Conservation (phyloP, 2,888 invertebrate genomes). For the Cheilosia vulpina region DNA sequence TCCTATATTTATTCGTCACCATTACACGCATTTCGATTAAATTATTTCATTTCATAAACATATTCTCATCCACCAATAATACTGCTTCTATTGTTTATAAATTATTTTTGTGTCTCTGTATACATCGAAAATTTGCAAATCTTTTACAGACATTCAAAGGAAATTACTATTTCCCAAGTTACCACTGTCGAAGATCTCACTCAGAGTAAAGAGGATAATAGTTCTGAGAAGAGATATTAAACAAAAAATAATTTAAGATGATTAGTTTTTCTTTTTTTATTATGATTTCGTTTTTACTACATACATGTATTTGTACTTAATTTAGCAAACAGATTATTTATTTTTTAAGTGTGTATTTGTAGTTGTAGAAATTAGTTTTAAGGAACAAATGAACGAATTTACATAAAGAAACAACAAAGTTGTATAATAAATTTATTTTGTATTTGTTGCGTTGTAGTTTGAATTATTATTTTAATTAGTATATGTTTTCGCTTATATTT, state of each 20-base stretch:
- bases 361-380: conserved; percentile 47
- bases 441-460: conserved; percentile 68
- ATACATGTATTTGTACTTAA: conserved; percentile 36
- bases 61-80: conserved; percentile 12
- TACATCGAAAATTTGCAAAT: conserved; percentile 59
- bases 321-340: conserved; percentile 40
- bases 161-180: conserved; percentile 79
- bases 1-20: conserved; percentile 4
- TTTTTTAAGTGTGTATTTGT: conserved; percentile 54
- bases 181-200: conserved; percentile 77
- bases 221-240: conserved; percentile 62
- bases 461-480: conserved; percentile 17
- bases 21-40: conserved; percentile 24
- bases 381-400: conserved; percentile 19
- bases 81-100: conserved; percentile 21
- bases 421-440: conserved; percentile 57
- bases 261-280: conserved; percentile 22
- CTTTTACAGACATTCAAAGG: conserved; percentile 78
- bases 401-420: not conserved
- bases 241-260: not conserved
- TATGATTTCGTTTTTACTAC: conserved; percentile 21
- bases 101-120: conserved; percentile 27
- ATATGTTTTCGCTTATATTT: conserved; percentile 18
- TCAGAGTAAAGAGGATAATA: conserved; percentile 70
- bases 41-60: conserved; percentile 29